Base-by-base conservation (phyloP, 1,140 invertebrate genomes). In the Apis florea region DNA sequence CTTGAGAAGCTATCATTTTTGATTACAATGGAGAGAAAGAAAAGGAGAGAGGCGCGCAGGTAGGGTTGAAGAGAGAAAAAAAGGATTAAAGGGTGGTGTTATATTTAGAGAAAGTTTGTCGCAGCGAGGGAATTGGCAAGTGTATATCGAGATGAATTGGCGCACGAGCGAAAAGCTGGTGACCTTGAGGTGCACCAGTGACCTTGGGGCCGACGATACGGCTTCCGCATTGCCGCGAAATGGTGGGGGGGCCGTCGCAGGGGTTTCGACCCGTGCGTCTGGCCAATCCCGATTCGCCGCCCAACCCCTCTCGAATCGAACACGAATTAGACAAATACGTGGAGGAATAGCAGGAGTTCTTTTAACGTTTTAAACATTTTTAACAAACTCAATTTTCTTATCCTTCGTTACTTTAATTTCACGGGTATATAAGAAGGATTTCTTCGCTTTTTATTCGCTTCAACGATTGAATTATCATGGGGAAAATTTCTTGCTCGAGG, bases 181-280 rank as follows among this genome's bases (percentile, higher is more conserved):
- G 76, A 79, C 82, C 82, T 79, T 83, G 81, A 67, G 68, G 21
- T 40, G 81, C 75, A 51, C 31, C 40, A 17, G 19, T 83, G 67
- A 83, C 81, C 81, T 83, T 83, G 75, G 24, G 19, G 51, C 58
- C 24, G 53, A 73, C 51, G 63, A 11, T 26, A 63, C 63, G 79
- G 61, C 69, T 83, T 83, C 82, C 82, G 82, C 82, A 83, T 79
- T 83, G 82, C 82, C 26, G 76, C 13, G 40, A 13, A 56, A 67
- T 64, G 69, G 71, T 81, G 79, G 79, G 71, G 31, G 75, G 72
- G 72, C 61, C 40, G 53, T 75, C 79, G 79, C 79, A 81, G 79
- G 79, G 72, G 31, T 80, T 81, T 81, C 79, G 47, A 61, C 54
- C 54, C 66, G 31, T 40, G 31, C 31, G 54, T 70, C 47, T 19